Conservation (phyloP, 2,888 invertebrate genomes). For the Auanema sp. region DNA sequence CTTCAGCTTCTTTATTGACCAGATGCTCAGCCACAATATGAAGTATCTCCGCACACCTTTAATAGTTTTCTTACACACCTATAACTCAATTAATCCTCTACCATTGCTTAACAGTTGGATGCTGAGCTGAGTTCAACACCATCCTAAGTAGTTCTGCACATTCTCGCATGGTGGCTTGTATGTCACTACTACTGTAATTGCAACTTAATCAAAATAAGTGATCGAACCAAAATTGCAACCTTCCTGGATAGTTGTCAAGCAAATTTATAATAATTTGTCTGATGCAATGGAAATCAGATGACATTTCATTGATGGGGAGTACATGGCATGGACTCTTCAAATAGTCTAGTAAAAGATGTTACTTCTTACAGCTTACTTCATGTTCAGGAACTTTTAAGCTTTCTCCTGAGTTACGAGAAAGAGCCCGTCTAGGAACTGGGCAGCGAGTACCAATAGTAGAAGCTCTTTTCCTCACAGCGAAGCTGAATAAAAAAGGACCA, state of each 20-base stretch:
- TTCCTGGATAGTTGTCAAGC: constrained; percentile 51
- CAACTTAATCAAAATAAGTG: neutral
- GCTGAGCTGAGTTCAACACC: constrained; percentile 62
- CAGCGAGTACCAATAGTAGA: constrained; percentile 63
- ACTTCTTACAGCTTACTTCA: too few species aligned
- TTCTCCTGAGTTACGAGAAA: constrained; percentile 59
- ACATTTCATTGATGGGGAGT: constrained; percentile 60
- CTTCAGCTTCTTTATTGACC: constrained; percentile 65
- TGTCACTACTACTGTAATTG: neutral
- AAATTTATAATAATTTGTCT: constrained; percentile 61
- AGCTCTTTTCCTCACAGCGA: constrained; percentile 61
- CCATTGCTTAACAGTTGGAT: constrained; percentile 62
- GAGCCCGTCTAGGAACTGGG: constrained; percentile 57
- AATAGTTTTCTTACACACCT: constrained; percentile 7
- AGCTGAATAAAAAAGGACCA: constrained; percentile 63
- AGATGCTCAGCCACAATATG: constrained; percentile 54
- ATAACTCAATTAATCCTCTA: constrained; percentile 9
- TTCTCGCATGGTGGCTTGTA: constrained; percentile 47
- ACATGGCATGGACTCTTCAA: constrained; percentile 55
- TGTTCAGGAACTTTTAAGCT: constrained; percentile 61
- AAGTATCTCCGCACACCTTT: constrained; percentile 61
- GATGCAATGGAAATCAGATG: constrained; percentile 63
- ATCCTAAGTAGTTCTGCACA: constrained; percentile 60
- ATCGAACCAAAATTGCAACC: constrained; percentile 16
- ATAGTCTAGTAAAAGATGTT: constrained; percentile 1